Base-by-base conservation (phyloP, 1,140 invertebrate species). In the Mylabris phalerata region DNA sequence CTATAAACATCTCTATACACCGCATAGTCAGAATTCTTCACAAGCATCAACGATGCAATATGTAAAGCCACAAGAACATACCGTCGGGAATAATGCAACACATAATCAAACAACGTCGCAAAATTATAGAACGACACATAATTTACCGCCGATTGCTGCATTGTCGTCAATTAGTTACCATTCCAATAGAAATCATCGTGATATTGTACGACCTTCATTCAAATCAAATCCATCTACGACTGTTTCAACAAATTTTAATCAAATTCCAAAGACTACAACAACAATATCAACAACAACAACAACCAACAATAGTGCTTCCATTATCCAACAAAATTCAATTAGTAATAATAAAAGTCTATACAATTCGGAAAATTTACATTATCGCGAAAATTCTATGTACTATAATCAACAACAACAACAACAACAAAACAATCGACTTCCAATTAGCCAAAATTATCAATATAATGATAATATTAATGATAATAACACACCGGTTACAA, bases 131-230 rank as follows among this genome's bases (percentile, higher is more conserved):
- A 76, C 73, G 7, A 77, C 77, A 46, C 79, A 81, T 69, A 79
- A 79, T 59, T 63, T 80, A 24, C 79, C 78, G 4, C 75, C 78
- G 0, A 80, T 80, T 24, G 76, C 74, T 4, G 71, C 75, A 0
- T 66, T 80, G 1, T 78, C 78, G 3, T 76, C 74, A 4, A 48
- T 57, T 3, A 68, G 59, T 51, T 79, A 79, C 58, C 77, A 77
- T 66, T 70, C 73, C 42, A 76, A 72, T 58, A 71, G 74, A 58
- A 66, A 59, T 47, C 63, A 61, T n/a, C 63, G 69, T 24, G 75
- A 77, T 40, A 50, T 63, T 57, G 19, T 51, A 64, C 73, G 61
- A 26, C 55, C n/a, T 19, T 63, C 10, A 24, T 55, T 11, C 55
- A 48, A 47, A 10, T 57, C 55, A 48, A 47, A 59, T 11, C 41